Conservation (phyloP, 1,140 invertebrate species). For the Monochamus saltuarius region DNA sequence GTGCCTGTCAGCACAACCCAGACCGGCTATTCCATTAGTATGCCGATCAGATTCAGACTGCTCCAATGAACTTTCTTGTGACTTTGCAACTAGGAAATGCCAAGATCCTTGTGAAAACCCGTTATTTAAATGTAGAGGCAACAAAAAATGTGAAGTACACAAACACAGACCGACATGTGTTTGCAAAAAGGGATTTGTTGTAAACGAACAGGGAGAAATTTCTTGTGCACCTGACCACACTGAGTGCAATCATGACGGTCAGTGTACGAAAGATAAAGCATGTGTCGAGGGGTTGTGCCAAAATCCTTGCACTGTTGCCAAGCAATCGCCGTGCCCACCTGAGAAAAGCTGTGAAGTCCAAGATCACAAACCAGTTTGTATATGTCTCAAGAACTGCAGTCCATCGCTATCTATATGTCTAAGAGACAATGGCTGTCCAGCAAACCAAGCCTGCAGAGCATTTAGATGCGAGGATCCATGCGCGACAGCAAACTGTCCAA, state of each 20-base stretch:
- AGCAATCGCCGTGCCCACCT: conserved; percentile 65
- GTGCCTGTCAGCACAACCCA: conserved; percentile 62
- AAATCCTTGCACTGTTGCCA: conserved; percentile 74
- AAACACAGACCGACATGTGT: conserved; percentile 83
- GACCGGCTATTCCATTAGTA: conserved; percentile 52
- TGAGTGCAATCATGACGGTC: conserved; percentile 77
- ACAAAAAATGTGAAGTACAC: conserved; percentile 85
- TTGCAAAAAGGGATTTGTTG: conserved; percentile 83
- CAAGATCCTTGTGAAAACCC: conserved; percentile 72
- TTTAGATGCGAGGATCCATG: conserved; percentile 90
- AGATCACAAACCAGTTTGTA: conserved; percentile 80
- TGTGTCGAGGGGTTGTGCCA: conserved; percentile 80
- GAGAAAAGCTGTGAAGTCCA: conserved; percentile 83
- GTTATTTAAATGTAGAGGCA: conserved; percentile 67
- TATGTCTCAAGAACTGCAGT: conserved; percentile 83
- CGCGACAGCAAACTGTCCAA: conserved; percentile 72
- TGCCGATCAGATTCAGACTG: conserved; percentile 73
- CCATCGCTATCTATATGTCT: conserved; percentile 84
- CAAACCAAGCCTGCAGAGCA: conserved; percentile 80
- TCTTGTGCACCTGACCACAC: conserved; percentile 76
- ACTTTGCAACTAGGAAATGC: conserved; percentile 67
- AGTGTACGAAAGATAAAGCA: conserved; percentile 82
- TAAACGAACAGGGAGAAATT: conserved; percentile 81
- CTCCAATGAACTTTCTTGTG: conserved; percentile 72
- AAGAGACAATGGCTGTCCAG: conserved; percentile 82